Evolutionary conservation across 2,113 vertebrate species (phyloP).

Genomic region (Sphaerodactylus townsendi): DNA sequence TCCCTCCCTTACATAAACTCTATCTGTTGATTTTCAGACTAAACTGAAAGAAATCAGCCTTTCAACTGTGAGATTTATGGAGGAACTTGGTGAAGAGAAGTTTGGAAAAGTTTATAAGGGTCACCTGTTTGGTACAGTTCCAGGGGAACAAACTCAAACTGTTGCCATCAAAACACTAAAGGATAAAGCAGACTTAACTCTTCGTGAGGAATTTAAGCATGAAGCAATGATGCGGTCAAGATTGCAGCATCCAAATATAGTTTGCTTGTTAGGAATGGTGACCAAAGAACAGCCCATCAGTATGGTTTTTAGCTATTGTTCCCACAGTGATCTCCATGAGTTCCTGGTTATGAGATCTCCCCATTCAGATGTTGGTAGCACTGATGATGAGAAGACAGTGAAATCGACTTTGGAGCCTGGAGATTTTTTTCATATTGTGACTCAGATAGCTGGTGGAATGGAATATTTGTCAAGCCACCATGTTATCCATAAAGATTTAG

Average conservation of each 20-base stretch:
- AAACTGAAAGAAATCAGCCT: slow-evolving; percentile 93
- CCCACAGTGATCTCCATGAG: slow-evolving; percentile 92
- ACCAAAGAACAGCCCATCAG: slow-evolving; percentile 93
- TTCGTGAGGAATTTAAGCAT: slow-evolving; percentile 93
- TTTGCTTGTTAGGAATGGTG: slow-evolving; percentile 88
- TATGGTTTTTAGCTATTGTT: slow-evolving; percentile 91
- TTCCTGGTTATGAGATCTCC: slow-evolving; percentile 95
- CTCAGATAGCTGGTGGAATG: slow-evolving; percentile 95
- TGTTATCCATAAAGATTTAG: slow-evolving; percentile 93
- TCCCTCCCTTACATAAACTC: not conserved
- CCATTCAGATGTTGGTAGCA: slow-evolving; percentile 92
- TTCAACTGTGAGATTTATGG: slow-evolving; percentile 91
- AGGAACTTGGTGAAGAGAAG: slow-evolving; percentile 94
- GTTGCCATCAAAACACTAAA: slow-evolving; percentile 95
- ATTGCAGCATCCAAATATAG: slow-evolving; percentile 91
- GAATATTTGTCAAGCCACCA: slow-evolving; percentile 94
- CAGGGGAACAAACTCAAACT: slow-evolving; percentile 90
- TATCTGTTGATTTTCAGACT: slow-evolving; percentile 69
- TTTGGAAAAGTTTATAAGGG: slow-evolving; percentile 98
- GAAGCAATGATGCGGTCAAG: slow-evolving; percentile 87
- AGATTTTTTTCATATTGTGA: slow-evolving; percentile 91
- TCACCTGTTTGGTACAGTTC: slow-evolving; percentile 86
- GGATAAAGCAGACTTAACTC: slow-evolving; percentile 88
- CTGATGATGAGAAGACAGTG: slow-evolving; percentile 91
- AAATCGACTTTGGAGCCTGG: slow-evolving; percentile 91